Base-by-base conservation (phyloP, 2,113 vertebrate genomes). In the Lichenostomus cassidix region DNA sequence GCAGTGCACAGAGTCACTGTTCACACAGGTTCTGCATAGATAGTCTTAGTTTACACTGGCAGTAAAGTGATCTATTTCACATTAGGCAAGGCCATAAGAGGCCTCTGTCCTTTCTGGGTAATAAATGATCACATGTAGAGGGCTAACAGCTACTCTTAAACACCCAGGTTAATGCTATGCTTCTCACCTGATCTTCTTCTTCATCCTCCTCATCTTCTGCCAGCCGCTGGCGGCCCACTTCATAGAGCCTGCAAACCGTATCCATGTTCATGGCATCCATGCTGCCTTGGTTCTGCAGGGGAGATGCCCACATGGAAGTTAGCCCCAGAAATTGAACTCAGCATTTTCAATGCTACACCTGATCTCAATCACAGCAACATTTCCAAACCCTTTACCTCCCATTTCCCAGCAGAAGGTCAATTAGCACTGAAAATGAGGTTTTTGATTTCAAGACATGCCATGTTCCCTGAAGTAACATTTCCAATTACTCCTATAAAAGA, bases 191-290 rank as follows among this genome's bases (percentile, higher is more conserved):
- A 95, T 99, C 99, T 81, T 99, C 99, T 73, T 99, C 99, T 93
- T 99, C 99, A 71, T 99, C 99, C 87, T 99, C 99, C 79, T 99
- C 99, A 91, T 99, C 99, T 96, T 99, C 99, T 46, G 99, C 99
- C 83, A 99, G 97, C 44, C 99, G 98, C 96, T 99, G 99, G 56
- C 99, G 98, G 39, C 99, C 99, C 65, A 99, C 99, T 95, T 99
- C 99, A 84, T 99, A 99, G 5, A 99, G 98, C 56, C 99, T 98
- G 95, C 99, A 99, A n/a, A 99, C 99, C 0, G 99, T 99, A 97
- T 99, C 99, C 95, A 99, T 99, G 97, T 99, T 99, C 80, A 99
- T 98, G 7, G 99, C 98, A 97, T 99, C 99, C 98, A 98, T 98
- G 85, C 98, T 98, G 70, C 98, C 97, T 90, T 99, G 99, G 90